phyloP scores from a whole-genome alignment of 1,140 invertebrate species.

The Centruroides vittatus region DNA sequence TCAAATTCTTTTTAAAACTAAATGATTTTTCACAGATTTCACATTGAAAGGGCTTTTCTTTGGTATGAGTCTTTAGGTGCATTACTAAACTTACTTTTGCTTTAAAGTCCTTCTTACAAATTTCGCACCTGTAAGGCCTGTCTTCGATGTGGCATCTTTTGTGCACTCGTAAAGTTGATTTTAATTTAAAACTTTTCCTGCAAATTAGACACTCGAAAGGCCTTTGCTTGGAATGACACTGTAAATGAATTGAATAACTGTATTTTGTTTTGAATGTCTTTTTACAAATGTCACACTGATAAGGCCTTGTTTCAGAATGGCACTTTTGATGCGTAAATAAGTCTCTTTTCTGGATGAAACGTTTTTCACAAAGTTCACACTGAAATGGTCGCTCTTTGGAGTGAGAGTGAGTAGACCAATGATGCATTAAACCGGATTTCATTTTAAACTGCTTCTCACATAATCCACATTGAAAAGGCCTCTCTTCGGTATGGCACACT shows the following conservation, averaged over 20 bases:
- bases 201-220: conserved; percentile 22
- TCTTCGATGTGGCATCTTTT: background rate
- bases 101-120: background rate
- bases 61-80: background rate
- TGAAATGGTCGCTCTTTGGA: background rate
- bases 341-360: background rate
- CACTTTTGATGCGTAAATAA: conserved; percentile 20
- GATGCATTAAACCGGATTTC: too few relatives aligned
- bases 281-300: conserved; percentile 24
- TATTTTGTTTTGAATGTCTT: conserved; percentile 24
- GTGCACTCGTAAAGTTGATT: background rate
- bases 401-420: too few relatives aligned
- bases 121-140: background rate
- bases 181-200: conserved; percentile 6
- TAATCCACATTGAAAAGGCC: too few relatives aligned
- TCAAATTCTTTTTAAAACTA: background rate
- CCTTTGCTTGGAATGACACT: conserved; percentile 18
- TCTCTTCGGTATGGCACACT: too few relatives aligned
- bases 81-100: background rate
- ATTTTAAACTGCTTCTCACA: too few relatives aligned
- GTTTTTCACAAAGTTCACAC: background rate
- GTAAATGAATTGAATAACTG: conserved; percentile 18
- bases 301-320: conserved; percentile 23
- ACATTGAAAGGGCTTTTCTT: background rate
- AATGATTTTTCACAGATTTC: background rate